phyloP scores from a whole-genome alignment of 92 coral and sea anemone genomes.

The Blastomussa wellsi region DNA sequence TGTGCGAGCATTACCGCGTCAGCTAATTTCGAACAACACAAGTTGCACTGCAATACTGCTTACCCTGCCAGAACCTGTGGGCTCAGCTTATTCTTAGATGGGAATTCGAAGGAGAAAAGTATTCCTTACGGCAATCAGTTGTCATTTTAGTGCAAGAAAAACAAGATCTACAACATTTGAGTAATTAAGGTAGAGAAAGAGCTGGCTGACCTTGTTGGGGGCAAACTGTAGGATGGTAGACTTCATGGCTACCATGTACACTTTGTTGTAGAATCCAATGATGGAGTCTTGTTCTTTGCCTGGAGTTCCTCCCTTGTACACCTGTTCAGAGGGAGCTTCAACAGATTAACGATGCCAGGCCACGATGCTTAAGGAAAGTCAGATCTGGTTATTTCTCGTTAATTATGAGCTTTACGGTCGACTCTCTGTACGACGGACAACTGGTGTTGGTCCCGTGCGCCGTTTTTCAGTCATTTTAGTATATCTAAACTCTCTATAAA shows the following conservation, averaged over 20 bases:
- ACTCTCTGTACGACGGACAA: too few relatives aligned
- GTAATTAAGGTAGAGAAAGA: not conserved
- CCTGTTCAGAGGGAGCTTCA: constrained; percentile 1
- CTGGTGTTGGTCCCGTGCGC: too few relatives aligned
- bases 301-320: constrained; percentile 40
- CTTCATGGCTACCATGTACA: constrained; percentile 68
- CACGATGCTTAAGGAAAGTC: not conserved
- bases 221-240: constrained; percentile 57
- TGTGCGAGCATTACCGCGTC: not conserved
- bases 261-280: constrained; percentile 61
- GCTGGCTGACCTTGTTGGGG: constrained; percentile 42
- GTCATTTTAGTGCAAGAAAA: not conserved
- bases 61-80: not conserved
- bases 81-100: not conserved
- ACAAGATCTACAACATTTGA: not conserved
- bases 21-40: not conserved
- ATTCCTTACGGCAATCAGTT: too few relatives aligned
- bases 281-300: constrained; percentile 52
- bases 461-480: too few relatives aligned
- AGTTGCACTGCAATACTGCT: not conserved
- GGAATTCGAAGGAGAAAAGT: not conserved
- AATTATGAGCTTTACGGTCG: not conserved
- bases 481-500: too few relatives aligned
- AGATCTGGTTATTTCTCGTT: not conserved
- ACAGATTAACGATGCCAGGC: not conserved